Conservation (phyloP, 1,140 invertebrate species). For the Idris sp. region DNA sequence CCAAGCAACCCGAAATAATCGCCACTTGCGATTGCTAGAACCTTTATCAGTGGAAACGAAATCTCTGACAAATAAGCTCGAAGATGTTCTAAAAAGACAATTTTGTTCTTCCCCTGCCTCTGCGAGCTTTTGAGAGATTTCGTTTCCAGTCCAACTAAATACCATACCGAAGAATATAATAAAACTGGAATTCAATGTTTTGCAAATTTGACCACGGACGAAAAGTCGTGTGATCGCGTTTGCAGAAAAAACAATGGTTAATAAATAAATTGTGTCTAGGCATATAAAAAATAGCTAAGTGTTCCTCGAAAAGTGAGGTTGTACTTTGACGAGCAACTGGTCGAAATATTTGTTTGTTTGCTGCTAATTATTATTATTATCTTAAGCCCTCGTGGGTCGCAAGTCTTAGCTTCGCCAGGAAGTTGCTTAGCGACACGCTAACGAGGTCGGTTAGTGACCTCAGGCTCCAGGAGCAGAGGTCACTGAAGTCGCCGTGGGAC, state of each 20-base stretch:
- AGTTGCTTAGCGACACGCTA: constrained; percentile 11
- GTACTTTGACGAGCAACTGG: constrained; percentile 46
- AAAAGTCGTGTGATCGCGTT: constrained; percentile 29
- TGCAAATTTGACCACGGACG: no score
- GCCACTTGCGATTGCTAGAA: not conserved
- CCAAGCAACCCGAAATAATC: no score
- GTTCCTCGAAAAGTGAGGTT: constrained; percentile 52
- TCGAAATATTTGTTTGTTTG: constrained; percentile 4
- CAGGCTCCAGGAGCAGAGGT: constrained; percentile 22
- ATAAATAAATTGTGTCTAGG: constrained; percentile 55
- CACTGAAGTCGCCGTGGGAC: no score
- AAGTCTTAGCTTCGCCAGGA: constrained; percentile 17
- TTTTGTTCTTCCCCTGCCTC: no score
- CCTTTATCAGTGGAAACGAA: no score
- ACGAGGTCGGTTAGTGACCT: constrained; percentile 10
- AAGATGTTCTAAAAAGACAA: no score
- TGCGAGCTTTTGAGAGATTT: no score
- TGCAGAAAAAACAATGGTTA: constrained; percentile 3
- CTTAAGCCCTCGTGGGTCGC: constrained; percentile 33
- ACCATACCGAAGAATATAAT: no score
- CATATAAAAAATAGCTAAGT: constrained; percentile 56
- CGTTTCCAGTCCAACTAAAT: no score
- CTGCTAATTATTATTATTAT: constrained; percentile 19
- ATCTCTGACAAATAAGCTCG: no score
- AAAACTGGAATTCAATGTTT: no score